Base-by-base conservation (phyloP, 2,888 invertebrate species). In the Bibio marci region DNA sequence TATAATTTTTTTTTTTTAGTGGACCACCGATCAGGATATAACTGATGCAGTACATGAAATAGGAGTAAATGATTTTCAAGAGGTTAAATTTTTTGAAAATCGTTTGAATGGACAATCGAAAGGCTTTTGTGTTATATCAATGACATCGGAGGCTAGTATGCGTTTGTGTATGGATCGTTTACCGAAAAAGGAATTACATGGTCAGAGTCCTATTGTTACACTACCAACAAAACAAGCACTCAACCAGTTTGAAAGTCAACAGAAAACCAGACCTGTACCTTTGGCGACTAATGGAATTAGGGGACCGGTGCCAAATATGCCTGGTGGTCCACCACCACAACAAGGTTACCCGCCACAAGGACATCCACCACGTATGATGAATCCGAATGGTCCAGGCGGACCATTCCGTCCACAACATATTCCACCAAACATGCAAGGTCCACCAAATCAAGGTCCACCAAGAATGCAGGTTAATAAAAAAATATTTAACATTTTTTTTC, bases 41-140 rank as follows among this genome's bases (percentile, higher is more conserved):
- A 80, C 83, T 37, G 88, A 91, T 65, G 80, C 82, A n/a, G 72
- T 95, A 44, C 74, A 75, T 38, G 80, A 81, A 48, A 70, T 88
- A 50, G 95, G 95, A 35, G 85, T 95, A 6, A 73, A 71, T 40
- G 97, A 98, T 65, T 81, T 98, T 55, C 74, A 92, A 53, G 98
- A 99, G 59, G 92, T 98, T 28, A 97, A 97, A 65, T 99, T 41
- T 66, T 95, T 95, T 66, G 98, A 98, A 65, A 98, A 98, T 67
- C 76, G 97, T 52, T 85, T 92, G 27, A 97, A 97, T 67, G 97
- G 97, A 19, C 95, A 95, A 63, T 94, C 92, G 1, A 97, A 97
- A 68, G 92, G 98, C 25, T 98, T 95, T 66, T 97, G 95, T 58
- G 83, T 95, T 37, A 80, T 97, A 48, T 86, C 91, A 2, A 69